These are phyloP conservation scores for Esox lucius DNA, from an alignment of 2,797 vertebrate genomes.

Conservation along the genomic window DNA sequence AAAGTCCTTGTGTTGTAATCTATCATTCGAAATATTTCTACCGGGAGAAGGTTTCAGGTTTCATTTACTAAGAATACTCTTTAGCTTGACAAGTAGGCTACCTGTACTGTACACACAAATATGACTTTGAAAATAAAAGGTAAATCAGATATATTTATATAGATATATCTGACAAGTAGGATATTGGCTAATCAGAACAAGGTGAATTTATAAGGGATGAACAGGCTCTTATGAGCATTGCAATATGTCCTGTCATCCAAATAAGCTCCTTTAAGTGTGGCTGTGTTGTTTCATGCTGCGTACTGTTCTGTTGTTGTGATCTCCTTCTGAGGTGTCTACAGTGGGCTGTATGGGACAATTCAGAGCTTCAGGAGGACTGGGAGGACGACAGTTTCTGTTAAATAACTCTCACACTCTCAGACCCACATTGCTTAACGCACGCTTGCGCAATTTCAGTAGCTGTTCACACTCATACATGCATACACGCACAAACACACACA, in stretches of 20 bases:
- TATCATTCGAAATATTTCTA: constrained; percentile 19
- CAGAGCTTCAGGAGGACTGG: background rate
- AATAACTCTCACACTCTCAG: constrained; percentile 4
- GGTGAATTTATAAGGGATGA: background rate
- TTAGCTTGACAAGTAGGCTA: background rate
- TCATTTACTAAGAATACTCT: background rate
- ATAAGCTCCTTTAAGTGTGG: background rate
- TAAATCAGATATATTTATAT: background rate
- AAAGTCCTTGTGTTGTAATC: constrained; percentile 11
- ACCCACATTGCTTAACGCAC: constrained; percentile 11
- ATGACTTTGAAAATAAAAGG: background rate
- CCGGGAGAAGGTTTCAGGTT: background rate
- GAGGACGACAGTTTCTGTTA: background rate
- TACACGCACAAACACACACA: constrained; percentile 2
- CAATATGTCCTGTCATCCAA: background rate
- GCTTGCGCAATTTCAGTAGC: constrained; percentile 11
- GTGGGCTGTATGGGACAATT: background rate
- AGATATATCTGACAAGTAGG: too few species aligned
- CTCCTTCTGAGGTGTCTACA: background rate
- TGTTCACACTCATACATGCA: background rate
- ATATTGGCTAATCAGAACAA: background rate
- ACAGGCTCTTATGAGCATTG: background rate
- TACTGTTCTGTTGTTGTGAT: background rate
- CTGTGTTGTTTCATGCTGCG: background rate
- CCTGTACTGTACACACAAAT: background rate